phyloP scores from a whole-genome alignment of 2,797 vertebrate genomes.

The Thaleichthys pacificus region DNA sequence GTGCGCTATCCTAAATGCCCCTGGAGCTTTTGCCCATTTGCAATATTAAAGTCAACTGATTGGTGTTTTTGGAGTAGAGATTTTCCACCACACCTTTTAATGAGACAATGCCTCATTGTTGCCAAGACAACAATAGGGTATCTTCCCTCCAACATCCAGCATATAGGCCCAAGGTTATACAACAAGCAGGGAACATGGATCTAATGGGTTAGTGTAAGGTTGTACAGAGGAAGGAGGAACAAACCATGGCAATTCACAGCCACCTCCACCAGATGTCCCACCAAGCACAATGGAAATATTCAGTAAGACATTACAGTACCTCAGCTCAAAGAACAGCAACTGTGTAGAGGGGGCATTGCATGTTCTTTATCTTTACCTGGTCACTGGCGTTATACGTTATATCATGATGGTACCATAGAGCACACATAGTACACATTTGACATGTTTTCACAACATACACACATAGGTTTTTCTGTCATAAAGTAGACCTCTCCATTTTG shows the following conservation, averaged over 20 bases:
- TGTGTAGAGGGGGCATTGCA: not conserved
- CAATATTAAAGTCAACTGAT: not conserved
- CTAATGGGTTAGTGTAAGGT: not conserved
- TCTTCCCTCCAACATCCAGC: conserved; percentile 6
- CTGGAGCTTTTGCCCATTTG: not conserved
- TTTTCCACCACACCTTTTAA: not conserved
- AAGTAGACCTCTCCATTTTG: conserved; percentile 32
- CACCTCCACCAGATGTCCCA: conserved; percentile 42
- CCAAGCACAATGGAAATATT: conserved; percentile 28
- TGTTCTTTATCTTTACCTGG: conserved; percentile 3
- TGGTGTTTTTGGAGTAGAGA: not conserved
- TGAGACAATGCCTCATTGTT: conserved; percentile 12
- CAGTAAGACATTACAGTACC: conserved; percentile 1
- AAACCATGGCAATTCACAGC: conserved; percentile 22
- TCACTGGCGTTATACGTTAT: conserved; percentile 13
- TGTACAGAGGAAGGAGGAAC: conserved; percentile 14
- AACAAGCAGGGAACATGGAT: conserved; percentile 14
- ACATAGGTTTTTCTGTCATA: conserved; percentile 24
- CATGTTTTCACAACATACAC: conserved; percentile 35
- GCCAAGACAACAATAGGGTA: conserved; percentile 2
- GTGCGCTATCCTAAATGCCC: not conserved
- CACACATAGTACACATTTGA: conserved; percentile 20
- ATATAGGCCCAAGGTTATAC: not conserved
- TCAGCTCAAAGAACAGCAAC: conserved; percentile 38
- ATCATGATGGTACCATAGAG: conserved; percentile 32